phyloP scores from a whole-genome alignment of 2,888 invertebrate genomes.

The Cosmopolites sordidus region DNA sequence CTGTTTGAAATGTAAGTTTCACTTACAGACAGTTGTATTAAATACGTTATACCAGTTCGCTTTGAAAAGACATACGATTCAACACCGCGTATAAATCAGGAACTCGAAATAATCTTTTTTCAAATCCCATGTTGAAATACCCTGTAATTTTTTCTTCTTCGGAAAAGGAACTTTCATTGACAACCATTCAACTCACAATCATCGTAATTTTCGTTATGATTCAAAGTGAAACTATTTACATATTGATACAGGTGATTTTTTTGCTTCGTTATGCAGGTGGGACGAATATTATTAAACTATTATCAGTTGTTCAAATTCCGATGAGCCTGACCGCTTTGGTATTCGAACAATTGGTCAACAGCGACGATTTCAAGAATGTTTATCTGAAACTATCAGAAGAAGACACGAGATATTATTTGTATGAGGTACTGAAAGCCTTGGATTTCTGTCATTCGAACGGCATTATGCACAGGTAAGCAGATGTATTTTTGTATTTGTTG shows the following conservation, averaged over 20 bases:
- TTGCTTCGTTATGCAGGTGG: slow-evolving; percentile 13
- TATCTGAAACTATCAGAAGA: slow-evolving; percentile 44
- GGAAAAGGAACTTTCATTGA: no score
- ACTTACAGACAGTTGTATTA: no score
- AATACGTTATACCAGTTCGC: no score
- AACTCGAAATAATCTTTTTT: no score
- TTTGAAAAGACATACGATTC: no score
- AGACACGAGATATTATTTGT: slow-evolving; percentile 47
- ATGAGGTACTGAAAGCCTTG: slow-evolving; percentile 48
- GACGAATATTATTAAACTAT: slow-evolving; percentile 42
- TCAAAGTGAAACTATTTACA: not conserved
- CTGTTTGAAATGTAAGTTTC: no score
- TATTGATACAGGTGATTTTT: not conserved
- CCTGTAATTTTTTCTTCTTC: no score
- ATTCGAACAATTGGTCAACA: slow-evolving; percentile 43
- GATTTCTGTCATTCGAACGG: slow-evolving; percentile 47
- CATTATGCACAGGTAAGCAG: slow-evolving; percentile 42
- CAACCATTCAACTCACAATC: no score
- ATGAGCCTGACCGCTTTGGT: slow-evolving; percentile 41
- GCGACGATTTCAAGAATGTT: slow-evolving; percentile 45
- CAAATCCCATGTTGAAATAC: no score
- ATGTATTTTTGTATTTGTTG: not conserved
- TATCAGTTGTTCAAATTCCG: slow-evolving; percentile 38
- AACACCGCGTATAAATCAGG: no score
- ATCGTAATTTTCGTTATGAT: not conserved